Conservation (phyloP, 2,113 vertebrate genomes). For the Myrmecobius fasciatus region DNA sequence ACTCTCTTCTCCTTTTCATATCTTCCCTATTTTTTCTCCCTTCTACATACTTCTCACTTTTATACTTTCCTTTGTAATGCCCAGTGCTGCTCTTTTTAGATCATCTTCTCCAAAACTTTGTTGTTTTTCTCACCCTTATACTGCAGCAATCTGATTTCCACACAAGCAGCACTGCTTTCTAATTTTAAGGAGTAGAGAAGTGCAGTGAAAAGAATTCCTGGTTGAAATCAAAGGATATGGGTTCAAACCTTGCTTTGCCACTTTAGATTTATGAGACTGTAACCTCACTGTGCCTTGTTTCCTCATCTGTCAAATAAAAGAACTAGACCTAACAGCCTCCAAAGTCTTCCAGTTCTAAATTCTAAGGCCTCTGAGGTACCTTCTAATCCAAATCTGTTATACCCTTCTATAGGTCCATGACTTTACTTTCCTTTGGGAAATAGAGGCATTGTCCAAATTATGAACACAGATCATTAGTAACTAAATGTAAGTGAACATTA, state of each 20-base stretch:
- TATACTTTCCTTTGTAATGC: background rate
- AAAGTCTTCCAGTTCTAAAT: background rate
- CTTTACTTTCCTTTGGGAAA: background rate
- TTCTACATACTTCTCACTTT: background rate
- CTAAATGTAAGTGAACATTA: background rate
- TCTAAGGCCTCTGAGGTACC: background rate
- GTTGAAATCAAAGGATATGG: background rate
- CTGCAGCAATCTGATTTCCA: background rate
- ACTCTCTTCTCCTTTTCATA: background rate
- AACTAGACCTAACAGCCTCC: background rate
- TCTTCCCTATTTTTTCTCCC: conserved; percentile 14
- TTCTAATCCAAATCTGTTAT: background rate
- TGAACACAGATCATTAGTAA: background rate
- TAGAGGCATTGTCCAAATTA: background rate
- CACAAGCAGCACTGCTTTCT: background rate
- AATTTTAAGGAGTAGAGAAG: background rate
- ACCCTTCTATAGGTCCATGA: background rate
- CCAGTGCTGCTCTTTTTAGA: conserved; percentile 14
- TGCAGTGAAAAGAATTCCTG: background rate
- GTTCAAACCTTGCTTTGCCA: background rate
- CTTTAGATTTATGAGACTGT: background rate
- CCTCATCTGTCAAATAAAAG: background rate
- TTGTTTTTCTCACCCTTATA: background rate
- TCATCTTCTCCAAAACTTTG: background rate
- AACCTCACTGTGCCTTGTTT: background rate